Evolutionary conservation across 2,888 invertebrate species (phyloP), one percentile per base, ranked within the genome.

Genomic region (Cheilosia impressa): DNA sequence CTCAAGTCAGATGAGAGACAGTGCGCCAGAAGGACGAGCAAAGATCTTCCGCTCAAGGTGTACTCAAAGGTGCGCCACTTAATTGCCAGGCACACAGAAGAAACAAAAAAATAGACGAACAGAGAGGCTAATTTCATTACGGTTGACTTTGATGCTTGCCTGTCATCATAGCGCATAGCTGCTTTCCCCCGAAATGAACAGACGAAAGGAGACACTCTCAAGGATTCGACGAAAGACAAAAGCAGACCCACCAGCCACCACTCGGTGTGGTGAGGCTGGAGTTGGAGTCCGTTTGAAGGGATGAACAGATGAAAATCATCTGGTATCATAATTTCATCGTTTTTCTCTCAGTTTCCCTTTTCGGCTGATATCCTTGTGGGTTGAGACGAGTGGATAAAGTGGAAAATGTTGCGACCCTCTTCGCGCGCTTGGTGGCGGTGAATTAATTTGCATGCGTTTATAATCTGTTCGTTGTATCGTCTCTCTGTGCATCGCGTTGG

Each of bases 41-140:
- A 68, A 73, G 43, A 66, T 72, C 85, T 85, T 85, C 80, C 85
- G 85, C 85, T 85, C 76, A 85, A 85, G 81, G 87, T 81, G 81
- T 72, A 82, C 77, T 82, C 77, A 77, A 87, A 87, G 87, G 87
- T 82, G 87, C 77, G 87, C 87, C 85, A 85, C 85, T 85, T 87
- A 87, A 87, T 87, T 87, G 87, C 81, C 76, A 87, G 53, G 81
- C 68, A 87, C 41, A 80, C 73, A 68, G 72, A 72, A 76, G 55
- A 62, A 63, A 66, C 9, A 63, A 47, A 63, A 77, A 62, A 71
- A 47, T 45, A 77, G 38, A 4, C 50, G 27, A 52, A 27, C 17
- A 53, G 6, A 69, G 73, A 77, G 73, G 81, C 87, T 87, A 87
- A 87, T 87, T 87, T 87, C 77, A 87, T 87, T 87, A 87, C 75